These are phyloP conservation scores for Trematocara variabile DNA, from an alignment of 2,113 vertebrate species.

Conservation along the genomic window DNA sequence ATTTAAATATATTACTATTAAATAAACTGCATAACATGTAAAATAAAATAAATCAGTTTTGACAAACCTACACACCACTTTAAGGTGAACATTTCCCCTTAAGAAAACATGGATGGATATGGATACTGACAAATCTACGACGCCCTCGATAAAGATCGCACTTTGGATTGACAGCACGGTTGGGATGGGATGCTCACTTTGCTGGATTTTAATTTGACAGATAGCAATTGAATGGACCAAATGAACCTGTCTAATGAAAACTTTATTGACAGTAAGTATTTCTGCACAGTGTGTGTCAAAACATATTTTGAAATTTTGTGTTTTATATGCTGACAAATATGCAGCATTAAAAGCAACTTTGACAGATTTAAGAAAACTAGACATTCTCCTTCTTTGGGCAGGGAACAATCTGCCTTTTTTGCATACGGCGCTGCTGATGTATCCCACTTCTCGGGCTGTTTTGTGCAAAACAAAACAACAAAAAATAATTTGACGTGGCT, in stretches of 20 bases:
- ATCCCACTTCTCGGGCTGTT: background rate
- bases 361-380: background rate
- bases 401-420: background rate
- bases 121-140: background rate
- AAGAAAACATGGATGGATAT: background rate
- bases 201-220: conserved; percentile 25
- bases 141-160: background rate
- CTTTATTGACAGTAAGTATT: background rate
- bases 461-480: background rate
- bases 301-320: background rate
- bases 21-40: background rate
- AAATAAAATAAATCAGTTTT: background rate
- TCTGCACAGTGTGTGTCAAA: background rate
- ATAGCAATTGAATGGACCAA: background rate
- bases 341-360: background rate
- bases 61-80: background rate
- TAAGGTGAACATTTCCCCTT: background rate
- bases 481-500: background rate
- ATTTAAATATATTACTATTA: background rate
- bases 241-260: conserved; percentile 13
- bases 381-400: background rate
- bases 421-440: background rate
- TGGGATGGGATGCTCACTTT: background rate
- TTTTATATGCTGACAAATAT: background rate
- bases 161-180: background rate